phyloP scores from a whole-genome alignment of 2,113 vertebrate species.

The Maccullochella peelii region DNA sequence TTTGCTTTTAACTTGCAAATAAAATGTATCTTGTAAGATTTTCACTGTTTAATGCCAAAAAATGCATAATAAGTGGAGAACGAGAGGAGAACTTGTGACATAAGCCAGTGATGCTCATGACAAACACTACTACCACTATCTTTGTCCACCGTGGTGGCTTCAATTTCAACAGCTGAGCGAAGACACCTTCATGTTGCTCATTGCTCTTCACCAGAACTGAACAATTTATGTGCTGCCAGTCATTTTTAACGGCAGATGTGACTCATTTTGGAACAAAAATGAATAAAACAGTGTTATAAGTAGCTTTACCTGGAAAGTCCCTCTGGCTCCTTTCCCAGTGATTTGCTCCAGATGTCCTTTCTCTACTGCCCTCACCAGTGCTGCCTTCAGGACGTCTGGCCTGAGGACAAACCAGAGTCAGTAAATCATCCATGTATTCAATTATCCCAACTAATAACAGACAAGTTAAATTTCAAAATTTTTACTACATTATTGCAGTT shows the following conservation, averaged over 20 bases:
- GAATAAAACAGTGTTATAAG: background rate
- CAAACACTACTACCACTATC: background rate
- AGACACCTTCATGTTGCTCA: no score
- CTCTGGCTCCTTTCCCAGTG: conserved; percentile 96
- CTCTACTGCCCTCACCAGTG: conserved; percentile 94
- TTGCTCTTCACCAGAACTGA: background rate
- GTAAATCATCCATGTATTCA: background rate
- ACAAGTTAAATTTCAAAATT: background rate
- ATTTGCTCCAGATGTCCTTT: conserved; percentile 96
- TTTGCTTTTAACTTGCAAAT: no score
- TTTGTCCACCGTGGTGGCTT: background rate
- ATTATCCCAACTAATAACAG: background rate
- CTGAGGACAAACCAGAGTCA: conserved; percentile 75
- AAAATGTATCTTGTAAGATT: no score
- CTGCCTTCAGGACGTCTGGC: conserved; percentile 94
- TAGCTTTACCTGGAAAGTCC: conserved; percentile 93
- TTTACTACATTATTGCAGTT: background rate
- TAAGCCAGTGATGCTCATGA: no score
- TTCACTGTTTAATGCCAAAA: background rate
- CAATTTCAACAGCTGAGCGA: background rate
- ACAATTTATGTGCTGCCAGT: background rate
- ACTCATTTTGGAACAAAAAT: background rate
- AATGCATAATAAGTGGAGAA: background rate
- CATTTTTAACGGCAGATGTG: background rate
- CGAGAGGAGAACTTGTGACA: no score